Evolutionary conservation across 2,888 invertebrate genomes (phyloP).

Genomic region (Xestobium rufovillosum): DNA sequence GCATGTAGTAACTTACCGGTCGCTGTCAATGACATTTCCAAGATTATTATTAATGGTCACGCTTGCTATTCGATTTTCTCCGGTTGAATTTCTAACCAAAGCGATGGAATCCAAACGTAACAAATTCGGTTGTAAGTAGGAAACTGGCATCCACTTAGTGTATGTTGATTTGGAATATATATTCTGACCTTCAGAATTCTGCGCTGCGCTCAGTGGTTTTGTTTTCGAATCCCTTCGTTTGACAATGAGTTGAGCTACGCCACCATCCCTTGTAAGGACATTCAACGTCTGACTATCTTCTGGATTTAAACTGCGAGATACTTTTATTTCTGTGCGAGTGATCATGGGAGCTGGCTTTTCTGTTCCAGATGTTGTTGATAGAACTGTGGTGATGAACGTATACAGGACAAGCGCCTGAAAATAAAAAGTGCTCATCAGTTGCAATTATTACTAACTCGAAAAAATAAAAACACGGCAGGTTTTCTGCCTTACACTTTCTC

Average conservation of each 20-base stretch:
- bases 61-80: conserved; percentile 20
- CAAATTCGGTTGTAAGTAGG: conserved; percentile 35
- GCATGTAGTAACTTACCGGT: conserved; percentile 37
- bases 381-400: too few species aligned
- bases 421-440: too few species aligned
- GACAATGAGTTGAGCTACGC: conserved; percentile 68
- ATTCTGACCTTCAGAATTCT: conserved; percentile 7
- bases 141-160: conserved; percentile 41
- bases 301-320: conserved; percentile 68
- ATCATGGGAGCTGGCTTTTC: conserved; percentile 50
- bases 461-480: too few species aligned
- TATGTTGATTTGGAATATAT: conserved; percentile 32
- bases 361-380: conserved; percentile 17
- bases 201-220: conserved; percentile 39
- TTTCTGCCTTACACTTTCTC: too few species aligned
- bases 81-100: conserved; percentile 33
- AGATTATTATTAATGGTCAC: conserved; percentile 24
- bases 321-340: conserved; percentile 67
- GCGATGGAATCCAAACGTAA: conserved; percentile 34
- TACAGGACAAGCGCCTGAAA: too few species aligned
- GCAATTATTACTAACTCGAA: too few species aligned
- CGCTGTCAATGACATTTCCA: conserved; percentile 36
- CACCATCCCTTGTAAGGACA: conserved; percentile 68
- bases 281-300: conserved; percentile 69
- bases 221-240: conserved; percentile 59